Conservation (phyloP, 2,888 invertebrate genomes). For the Clostera curtula region DNA sequence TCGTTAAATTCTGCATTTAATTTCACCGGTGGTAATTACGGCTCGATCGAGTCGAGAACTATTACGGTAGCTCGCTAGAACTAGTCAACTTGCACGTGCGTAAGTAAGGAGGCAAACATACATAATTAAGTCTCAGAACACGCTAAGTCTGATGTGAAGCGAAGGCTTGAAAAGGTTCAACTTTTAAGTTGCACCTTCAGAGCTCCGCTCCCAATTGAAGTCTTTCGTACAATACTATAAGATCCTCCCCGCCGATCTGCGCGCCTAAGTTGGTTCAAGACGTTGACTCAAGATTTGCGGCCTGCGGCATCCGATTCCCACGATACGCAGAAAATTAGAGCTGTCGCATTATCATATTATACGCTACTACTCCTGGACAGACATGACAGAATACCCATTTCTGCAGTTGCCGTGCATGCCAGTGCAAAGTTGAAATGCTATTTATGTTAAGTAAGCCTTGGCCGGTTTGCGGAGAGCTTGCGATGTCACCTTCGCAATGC, state of each 20-base stretch:
- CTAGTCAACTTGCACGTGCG: constrained; percentile 25
- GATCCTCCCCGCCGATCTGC: no score
- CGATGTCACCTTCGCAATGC: constrained; percentile 22
- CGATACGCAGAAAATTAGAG: constrained; percentile 30
- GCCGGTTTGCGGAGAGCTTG: constrained; percentile 29
- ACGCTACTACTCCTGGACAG: constrained; percentile 30
- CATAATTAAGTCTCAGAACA: no score
- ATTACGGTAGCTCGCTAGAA: constrained; percentile 26
- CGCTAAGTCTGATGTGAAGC: no score
- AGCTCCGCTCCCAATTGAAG: no score
- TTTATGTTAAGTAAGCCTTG: constrained; percentile 28
- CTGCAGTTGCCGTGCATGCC: constrained; percentile 19
- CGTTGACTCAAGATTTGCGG: constrained; percentile 22
- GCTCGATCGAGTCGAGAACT: constrained; percentile 30
- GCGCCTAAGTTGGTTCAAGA: no score
- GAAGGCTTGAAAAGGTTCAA: no score
- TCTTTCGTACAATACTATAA: no score
- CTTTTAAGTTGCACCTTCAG: no score
- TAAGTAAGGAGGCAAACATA: constrained; percentile 23
- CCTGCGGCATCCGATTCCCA: constrained; percentile 35
- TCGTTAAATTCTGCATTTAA: constrained; percentile 36
- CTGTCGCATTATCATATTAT: constrained; percentile 46
- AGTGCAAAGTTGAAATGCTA: constrained; percentile 15
- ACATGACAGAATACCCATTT: constrained; percentile 32
- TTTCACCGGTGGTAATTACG: constrained; percentile 28